Conservation (phyloP, 2,797 vertebrate genomes). For the Acipenser oxyrinchus region DNA sequence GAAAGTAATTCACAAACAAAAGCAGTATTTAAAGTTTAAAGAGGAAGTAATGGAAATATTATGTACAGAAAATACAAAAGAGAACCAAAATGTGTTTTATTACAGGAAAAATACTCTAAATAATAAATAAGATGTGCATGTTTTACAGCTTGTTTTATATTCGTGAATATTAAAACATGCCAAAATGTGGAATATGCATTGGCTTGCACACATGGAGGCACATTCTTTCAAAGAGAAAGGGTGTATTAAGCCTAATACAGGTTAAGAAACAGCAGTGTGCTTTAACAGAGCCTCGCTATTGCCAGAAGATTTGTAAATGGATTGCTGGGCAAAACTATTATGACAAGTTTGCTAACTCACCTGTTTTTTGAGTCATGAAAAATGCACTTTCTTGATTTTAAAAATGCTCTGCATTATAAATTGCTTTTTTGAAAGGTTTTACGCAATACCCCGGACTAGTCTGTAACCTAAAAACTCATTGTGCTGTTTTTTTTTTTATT, state of each 20-base stretch:
- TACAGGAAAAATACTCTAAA: conserved; percentile 67
- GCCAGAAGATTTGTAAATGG: conserved; percentile 45
- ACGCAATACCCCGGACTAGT: background rate
- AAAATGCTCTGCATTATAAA: conserved; percentile 23
- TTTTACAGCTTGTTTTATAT: conserved; percentile 64
- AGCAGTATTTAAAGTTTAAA: conserved; percentile 90
- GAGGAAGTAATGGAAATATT: conserved; percentile 89
- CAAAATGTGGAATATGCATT: conserved; percentile 53
- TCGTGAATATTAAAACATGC: conserved; percentile 79
- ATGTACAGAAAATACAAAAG: conserved; percentile 62
- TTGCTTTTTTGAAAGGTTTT: conserved; percentile 22
- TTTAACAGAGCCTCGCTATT: conserved; percentile 10
- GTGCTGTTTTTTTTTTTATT: too few species aligned
- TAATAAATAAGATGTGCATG: conserved; percentile 76
- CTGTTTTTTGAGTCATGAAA: conserved; percentile 29
- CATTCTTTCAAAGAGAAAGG: background rate
- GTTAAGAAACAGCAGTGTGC: too few species aligned
- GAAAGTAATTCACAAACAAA: conserved; percentile 61
- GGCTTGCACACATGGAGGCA: conserved; percentile 41
- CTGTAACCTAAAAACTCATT: background rate
- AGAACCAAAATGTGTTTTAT: conserved; percentile 65
- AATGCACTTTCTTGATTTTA: background rate
- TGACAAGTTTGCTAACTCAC: conserved; percentile 61
- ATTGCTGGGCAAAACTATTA: conserved; percentile 58
- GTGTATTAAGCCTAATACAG: conserved; percentile 24